phyloP scores from a whole-genome alignment of 2,113 vertebrate species.

The Noturus placidus region DNA sequence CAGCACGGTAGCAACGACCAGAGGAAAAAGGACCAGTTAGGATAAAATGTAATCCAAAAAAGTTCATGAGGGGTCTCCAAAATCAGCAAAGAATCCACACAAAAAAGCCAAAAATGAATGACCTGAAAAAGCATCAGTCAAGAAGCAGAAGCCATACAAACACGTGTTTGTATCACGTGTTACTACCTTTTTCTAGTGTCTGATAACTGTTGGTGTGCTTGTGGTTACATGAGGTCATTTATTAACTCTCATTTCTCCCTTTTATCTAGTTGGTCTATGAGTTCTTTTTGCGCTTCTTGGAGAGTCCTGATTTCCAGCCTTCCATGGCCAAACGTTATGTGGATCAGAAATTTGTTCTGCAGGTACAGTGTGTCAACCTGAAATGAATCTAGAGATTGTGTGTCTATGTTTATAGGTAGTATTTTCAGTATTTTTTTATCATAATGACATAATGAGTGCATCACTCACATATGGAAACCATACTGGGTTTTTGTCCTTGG shows the following conservation, averaged over 20 bases:
- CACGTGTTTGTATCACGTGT: neutral
- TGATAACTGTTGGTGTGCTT: neutral
- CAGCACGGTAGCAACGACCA: neutral
- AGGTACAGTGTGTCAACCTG: slow-evolving; percentile 69
- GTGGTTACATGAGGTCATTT: neutral
- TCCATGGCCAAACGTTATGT: slow-evolving; percentile 91
- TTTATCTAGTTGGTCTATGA: slow-evolving; percentile 84
- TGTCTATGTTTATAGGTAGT: neutral
- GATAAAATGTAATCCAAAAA: neutral
- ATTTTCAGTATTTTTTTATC: neutral
- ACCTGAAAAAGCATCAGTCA: neutral
- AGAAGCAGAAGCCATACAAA: neutral
- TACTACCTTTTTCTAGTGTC: neutral
- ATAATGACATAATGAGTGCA: neutral
- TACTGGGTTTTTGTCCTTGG: neutral
- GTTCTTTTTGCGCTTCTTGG: slow-evolving; percentile 91
- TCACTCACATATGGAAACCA: neutral
- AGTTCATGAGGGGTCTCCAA: neutral
- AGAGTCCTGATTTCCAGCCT: slow-evolving; percentile 92
- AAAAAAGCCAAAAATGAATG: neutral
- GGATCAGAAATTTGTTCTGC: slow-evolving; percentile 91
- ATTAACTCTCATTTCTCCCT: slow-evolving; percentile 11
- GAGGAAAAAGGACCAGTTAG: neutral
- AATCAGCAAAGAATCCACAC: neutral
- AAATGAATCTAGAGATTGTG: neutral